Evolutionary conservation across 2,113 vertebrate genomes (phyloP).

Genomic region (Seriola dumerili): DNA sequence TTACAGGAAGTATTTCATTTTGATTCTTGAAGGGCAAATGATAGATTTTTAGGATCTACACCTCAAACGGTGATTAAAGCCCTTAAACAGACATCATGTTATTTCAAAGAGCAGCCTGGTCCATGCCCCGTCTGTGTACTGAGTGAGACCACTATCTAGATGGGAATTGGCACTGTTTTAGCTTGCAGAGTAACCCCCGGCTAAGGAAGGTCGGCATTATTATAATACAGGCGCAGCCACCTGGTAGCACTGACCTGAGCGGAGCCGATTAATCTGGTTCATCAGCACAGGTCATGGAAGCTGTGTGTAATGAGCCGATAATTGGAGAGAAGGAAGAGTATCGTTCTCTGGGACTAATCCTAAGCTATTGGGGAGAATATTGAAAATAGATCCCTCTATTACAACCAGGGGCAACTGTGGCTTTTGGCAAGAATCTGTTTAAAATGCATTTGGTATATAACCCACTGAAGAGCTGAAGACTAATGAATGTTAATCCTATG

Average conservation of each 20-base stretch:
- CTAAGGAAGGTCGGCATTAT: conserved; percentile 47
- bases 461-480: conserved; percentile 53
- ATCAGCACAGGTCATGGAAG: conserved; percentile 66
- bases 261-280: conserved; percentile 71
- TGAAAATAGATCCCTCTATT: conserved; percentile 74
- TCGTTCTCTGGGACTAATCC: conserved; percentile 72
- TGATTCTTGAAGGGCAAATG: conserved; percentile 48
- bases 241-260: conserved; percentile 48
- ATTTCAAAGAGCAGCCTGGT: conserved; percentile 33
- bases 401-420: conserved; percentile 49
- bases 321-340: conserved; percentile 54
- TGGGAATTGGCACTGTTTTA: not conserved
- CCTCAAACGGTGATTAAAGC: conserved; percentile 50
- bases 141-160: not conserved
- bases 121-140: conserved; percentile 13
- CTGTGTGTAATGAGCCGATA: conserved; percentile 64
- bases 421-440: conserved; percentile 69
- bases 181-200: conserved; percentile 18
- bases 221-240: conserved; percentile 42
- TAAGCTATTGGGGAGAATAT: conserved; percentile 68
- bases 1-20: conserved; percentile 47
- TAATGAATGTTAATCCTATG: conserved; percentile 81
- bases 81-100: conserved; percentile 24
- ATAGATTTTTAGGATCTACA: conserved; percentile 37
- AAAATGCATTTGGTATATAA: conserved; percentile 71